Evolutionary conservation across 1,140 invertebrate genomes (phyloP).

Genomic region (Apocrypta bakeri): DNA sequence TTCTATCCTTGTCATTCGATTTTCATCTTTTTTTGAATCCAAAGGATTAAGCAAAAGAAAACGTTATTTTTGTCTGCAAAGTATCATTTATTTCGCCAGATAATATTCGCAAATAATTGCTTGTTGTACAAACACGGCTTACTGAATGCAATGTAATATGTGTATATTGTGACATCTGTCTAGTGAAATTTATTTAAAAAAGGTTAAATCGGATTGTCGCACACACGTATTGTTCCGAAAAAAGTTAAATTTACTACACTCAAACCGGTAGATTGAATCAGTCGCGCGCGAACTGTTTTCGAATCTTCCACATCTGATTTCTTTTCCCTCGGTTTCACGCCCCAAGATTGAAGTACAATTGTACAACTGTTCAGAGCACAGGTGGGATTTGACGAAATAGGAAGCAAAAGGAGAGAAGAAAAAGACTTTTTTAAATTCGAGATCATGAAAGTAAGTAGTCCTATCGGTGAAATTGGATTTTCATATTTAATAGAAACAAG

Average conservation of each 20-base stretch:
- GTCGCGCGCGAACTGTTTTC: not conserved
- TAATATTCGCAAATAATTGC: too few species aligned
- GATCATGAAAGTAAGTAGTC: not conserved
- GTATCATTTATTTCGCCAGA: too few species aligned
- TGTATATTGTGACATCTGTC: not conserved
- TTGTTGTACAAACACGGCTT: too few species aligned
- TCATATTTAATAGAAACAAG: not conserved
- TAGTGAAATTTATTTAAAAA: not conserved
- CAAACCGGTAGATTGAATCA: not conserved
- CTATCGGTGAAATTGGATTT: not conserved
- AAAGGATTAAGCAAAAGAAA: too few species aligned
- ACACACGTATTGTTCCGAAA: not conserved
- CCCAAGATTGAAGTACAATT: not conserved
- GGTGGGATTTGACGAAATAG: too few species aligned
- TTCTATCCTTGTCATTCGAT: too few species aligned
- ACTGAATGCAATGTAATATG: too few species aligned
- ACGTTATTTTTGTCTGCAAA: too few species aligned
- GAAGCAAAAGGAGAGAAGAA: not conserved
- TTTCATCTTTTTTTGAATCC: too few species aligned
- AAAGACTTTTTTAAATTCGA: not conserved
- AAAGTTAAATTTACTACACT: not conserved
- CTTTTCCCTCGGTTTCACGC: not conserved
- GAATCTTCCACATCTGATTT: not conserved
- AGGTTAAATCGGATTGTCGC: not conserved
- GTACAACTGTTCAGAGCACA: not conserved